These are phyloP conservation scores for Anastrepha obliqua DNA, from an alignment of 1,140 invertebrate genomes.

Conservation along the genomic window DNA sequence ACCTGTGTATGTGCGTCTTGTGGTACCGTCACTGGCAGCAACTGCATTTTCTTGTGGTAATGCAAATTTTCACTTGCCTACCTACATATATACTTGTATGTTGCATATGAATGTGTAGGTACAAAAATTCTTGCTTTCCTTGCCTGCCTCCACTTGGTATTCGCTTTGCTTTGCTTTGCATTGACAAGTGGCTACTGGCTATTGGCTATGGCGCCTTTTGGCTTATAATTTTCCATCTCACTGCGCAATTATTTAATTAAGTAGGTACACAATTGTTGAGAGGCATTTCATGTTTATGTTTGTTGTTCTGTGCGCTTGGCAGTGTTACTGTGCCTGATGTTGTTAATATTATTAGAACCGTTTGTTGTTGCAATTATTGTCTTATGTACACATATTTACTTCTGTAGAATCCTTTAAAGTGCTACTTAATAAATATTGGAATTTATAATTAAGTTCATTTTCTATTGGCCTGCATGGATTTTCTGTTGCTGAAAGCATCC, in stretches of 20 bases:
- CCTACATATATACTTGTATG: not conserved
- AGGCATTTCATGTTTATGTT: not conserved
- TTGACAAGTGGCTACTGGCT: not conserved
- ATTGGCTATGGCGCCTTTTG: not conserved
- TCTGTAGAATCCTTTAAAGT: not conserved
- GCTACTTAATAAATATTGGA: constrained; percentile 25
- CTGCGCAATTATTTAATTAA: constrained; percentile 70
- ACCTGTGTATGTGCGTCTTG: not conserved
- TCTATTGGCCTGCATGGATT: constrained; percentile 18
- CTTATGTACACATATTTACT: not conserved
- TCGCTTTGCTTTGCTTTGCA: constrained; percentile 14
- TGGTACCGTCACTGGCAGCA: not conserved
- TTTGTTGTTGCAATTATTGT: not conserved
- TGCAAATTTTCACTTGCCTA: not conserved
- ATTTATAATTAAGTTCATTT: constrained; percentile 33
- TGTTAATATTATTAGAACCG: constrained; percentile 32
- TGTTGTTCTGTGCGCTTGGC: not conserved
- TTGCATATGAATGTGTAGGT: not conserved
- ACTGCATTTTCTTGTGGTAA: constrained; percentile 7
- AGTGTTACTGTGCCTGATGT: not conserved
- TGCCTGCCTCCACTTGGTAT: not conserved
- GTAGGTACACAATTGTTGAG: constrained; percentile 56
- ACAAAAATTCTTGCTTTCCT: not conserved
- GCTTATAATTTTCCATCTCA: constrained; percentile 64
- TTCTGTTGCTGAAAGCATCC: not conserved